Evolutionary conservation across 1,140 invertebrate genomes (phyloP).

Genomic region (Paracyclopina nana): DNA sequence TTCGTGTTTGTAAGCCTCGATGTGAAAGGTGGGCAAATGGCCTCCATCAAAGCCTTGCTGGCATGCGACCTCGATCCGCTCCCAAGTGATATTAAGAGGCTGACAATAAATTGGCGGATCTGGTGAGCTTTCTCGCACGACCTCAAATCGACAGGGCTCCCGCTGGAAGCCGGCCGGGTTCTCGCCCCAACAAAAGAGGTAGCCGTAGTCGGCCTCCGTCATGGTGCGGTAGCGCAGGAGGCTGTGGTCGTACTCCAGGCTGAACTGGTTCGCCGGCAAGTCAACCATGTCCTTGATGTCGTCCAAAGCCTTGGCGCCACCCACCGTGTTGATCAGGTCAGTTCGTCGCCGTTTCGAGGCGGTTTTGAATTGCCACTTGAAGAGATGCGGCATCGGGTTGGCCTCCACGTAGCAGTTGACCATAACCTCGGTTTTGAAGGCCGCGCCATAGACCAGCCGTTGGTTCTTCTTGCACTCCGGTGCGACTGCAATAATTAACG

Average conservation of each 20-base stretch:
- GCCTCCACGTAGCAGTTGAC: not conserved
- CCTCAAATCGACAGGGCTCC: constrained; percentile 23
- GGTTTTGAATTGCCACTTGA: not conserved
- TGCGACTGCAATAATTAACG: not conserved
- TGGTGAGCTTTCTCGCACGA: constrained; percentile 19
- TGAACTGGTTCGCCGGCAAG: not conserved
- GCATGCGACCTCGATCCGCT: not conserved
- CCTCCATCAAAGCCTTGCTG: not conserved
- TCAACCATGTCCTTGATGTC: too few species aligned
- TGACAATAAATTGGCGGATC: constrained; percentile 3
- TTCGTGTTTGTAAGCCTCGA: not conserved
- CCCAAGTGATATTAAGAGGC: not conserved
- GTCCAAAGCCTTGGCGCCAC: too few species aligned
- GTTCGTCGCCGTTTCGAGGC: not conserved
- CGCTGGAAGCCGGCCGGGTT: constrained; percentile 22
- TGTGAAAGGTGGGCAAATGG: not conserved
- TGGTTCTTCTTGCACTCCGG: not conserved
- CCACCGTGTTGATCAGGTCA: not conserved
- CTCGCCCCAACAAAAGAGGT: constrained; percentile 22
- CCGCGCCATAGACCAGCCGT: not conserved
- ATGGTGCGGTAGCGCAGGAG: constrained; percentile 15
- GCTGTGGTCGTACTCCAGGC: not conserved
- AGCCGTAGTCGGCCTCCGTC: constrained; percentile 21
- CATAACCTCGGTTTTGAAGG: not conserved
- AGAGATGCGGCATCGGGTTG: not conserved